A percentile compares a stretch with the other conserved stretches of the same genome.
Conservation (phyloP, 2,113 vertebrate genomes). For the Hiodon tergisus region DNA sequence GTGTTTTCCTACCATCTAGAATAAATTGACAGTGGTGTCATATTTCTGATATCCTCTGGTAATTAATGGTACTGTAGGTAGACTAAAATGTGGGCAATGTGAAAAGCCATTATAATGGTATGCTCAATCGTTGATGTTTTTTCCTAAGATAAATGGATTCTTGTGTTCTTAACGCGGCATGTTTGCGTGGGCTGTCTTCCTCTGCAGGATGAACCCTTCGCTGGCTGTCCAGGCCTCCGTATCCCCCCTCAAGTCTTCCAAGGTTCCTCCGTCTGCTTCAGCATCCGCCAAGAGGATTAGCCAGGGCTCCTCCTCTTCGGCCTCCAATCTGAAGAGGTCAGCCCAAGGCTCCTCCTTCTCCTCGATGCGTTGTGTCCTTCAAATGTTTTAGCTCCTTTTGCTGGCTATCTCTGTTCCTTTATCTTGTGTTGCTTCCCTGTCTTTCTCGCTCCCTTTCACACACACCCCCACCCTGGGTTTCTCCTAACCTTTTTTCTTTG, state of each 20-base stretch:
- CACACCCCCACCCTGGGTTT: background rate
- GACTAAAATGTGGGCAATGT: no score
- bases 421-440: background rate
- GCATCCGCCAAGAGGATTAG: constrained; percentile 63
- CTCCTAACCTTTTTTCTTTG: background rate
- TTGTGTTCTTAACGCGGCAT: background rate
- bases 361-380: background rate
- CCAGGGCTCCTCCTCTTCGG: constrained; percentile 49
- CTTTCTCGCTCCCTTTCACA: background rate
- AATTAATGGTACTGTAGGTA: no score
- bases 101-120: no score
- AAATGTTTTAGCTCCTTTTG: no score
- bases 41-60: no score
- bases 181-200: background rate
- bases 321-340: constrained; percentile 63
- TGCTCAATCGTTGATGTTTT: no score
- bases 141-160: no score
- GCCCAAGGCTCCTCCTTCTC: constrained; percentile 4
- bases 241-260: constrained; percentile 74
- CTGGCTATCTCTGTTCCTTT: no score
- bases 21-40: no score
- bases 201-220: constrained; percentile 62
- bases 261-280: constrained; percentile 63
- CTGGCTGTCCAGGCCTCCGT: constrained; percentile 53
- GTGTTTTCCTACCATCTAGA: background rate